Conservation (phyloP, 2,113 vertebrate genomes). For the Lampris incognitus region DNA sequence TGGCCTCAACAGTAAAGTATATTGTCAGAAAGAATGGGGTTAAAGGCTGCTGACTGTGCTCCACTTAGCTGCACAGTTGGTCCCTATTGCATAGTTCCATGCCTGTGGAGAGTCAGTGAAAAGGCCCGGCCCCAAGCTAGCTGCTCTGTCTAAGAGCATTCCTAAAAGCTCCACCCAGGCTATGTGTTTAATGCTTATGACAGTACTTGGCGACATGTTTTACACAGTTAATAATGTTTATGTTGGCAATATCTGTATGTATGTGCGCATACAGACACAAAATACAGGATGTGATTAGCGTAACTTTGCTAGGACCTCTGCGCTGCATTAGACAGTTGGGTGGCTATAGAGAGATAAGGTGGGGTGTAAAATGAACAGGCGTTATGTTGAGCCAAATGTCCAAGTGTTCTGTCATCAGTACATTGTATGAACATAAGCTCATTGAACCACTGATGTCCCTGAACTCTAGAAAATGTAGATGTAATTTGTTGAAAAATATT, state of each 20-base stretch:
- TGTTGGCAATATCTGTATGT: slow-evolving; percentile 14
- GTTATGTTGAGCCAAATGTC: neutral
- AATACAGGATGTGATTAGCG: neutral
- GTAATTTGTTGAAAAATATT: too few relatives aligned
- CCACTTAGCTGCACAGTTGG: slow-evolving; percentile 52
- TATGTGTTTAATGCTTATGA: slow-evolving; percentile 53
- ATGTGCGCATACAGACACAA: neutral
- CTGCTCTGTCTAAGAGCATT: slow-evolving; percentile 59
- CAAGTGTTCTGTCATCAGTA: neutral
- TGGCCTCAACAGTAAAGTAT: neutral
- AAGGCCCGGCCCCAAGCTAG: slow-evolving; percentile 42
- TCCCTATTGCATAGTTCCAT: slow-evolving; percentile 53
- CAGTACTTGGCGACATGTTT: slow-evolving; percentile 48
- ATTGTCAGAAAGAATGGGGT: slow-evolving; percentile 24
- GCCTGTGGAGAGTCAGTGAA: slow-evolving; percentile 59
- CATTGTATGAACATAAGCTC: too few relatives aligned
- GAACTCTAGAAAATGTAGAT: too few relatives aligned
- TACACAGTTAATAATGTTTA: slow-evolving; percentile 21
- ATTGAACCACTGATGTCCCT: too few relatives aligned
- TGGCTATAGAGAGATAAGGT: neutral
- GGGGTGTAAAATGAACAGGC: neutral
- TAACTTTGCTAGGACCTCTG: neutral
- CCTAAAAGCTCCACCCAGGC: slow-evolving; percentile 31
- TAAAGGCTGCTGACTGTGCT: slow-evolving; percentile 51
- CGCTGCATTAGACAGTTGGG: neutral